phyloP scores from a whole-genome alignment of 1,140 invertebrate species.

The Hyles euphorbiae region DNA sequence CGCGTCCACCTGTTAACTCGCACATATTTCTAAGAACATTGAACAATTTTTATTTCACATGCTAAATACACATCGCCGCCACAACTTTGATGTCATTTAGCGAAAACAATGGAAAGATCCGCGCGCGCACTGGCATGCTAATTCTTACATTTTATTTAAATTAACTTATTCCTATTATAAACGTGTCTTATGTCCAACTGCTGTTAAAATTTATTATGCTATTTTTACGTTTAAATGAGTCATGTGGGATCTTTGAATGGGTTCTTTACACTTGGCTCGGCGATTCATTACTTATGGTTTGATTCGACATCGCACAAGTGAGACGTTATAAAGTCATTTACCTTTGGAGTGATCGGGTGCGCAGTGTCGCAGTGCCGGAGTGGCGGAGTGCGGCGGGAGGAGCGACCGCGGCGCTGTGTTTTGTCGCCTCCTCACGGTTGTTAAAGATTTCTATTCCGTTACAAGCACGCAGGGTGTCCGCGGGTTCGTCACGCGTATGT shows the following conservation, averaged over 20 bases:
- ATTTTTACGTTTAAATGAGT: slow-evolving; percentile 66
- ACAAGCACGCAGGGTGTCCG: slow-evolving; percentile 15
- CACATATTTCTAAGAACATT: slow-evolving; percentile 53
- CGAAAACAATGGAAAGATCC: slow-evolving; percentile 72
- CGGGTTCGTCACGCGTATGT: slow-evolving; percentile 41
- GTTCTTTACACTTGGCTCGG: slow-evolving; percentile 37
- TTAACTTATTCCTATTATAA: slow-evolving; percentile 69
- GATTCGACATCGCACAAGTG: slow-evolving; percentile 23
- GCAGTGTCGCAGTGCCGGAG: too few species aligned
- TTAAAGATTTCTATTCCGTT: slow-evolving; percentile 52
- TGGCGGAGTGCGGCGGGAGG: too few species aligned
- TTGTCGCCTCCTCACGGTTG: slow-evolving; percentile 32
- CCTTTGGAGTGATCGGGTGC: slow-evolving; percentile 20
- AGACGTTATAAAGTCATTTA: slow-evolving; percentile 38
- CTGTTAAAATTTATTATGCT: slow-evolving; percentile 64
- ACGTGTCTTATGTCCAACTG: slow-evolving; percentile 50
- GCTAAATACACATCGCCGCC: slow-evolving; percentile 61
- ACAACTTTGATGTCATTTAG: slow-evolving; percentile 74
- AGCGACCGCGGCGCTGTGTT: slow-evolving; percentile 17
- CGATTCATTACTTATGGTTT: slow-evolving; percentile 35
- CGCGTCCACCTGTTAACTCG: slow-evolving; percentile 50
- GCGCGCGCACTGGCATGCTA: slow-evolving; percentile 53
- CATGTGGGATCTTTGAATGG: slow-evolving; percentile 48
- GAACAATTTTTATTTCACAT: slow-evolving; percentile 66
- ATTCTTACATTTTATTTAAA: slow-evolving; percentile 69